Base-by-base conservation (phyloP, 2,113 vertebrate genomes). In the Cavia porcellus region DNA sequence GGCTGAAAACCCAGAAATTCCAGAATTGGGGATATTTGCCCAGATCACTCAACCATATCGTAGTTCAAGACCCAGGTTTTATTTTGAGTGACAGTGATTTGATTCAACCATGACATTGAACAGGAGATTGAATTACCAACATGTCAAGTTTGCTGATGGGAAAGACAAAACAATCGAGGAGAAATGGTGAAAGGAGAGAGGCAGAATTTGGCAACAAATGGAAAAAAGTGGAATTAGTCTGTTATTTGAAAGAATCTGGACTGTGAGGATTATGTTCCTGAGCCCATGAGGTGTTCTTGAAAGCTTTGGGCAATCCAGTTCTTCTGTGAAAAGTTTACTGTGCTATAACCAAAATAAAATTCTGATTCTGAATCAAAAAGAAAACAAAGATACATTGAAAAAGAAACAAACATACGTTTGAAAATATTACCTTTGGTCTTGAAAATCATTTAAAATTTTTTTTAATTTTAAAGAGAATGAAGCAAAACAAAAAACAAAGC, bases 41-140 rank as follows among this genome's bases (percentile, higher is more conserved):
- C 96, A 89, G 91, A 93, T 96, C 97, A 97, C 38, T 98, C 98
- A 97, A 95, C 97, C 96, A 47, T 97, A 88, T 66, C 45, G 6
- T 62, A 94, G 96, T 95, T 97, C 90, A 96, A 95, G 92, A 94
- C 4, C 0, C 2, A 5, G 96, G 90, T 97, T 98, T 81, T 93
- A 94, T 91, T 97, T 95, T 98, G 97, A 98, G 89, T 97, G 98
- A 97, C 98, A 98, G 96, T 4, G 2, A 97, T 97, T 97, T 97
- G 97, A 98, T 94, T 98, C 97, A 97, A 97, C 96, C 95, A 81
- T 97, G 97, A 96, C 97, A 95, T 96, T 93, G 96, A 92, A 84
- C 55, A 96, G 84, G 62, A 96, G 97, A 97, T 98, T 96, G 91
- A 97, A 97, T 98, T 98, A 97, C 97, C n/a, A 62, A 86, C 66